Evolutionary conservation across 2,797 vertebrate genomes (phyloP), one percentile per base, ranked within the genome.

Genomic region (Rhincodon typus): DNA sequence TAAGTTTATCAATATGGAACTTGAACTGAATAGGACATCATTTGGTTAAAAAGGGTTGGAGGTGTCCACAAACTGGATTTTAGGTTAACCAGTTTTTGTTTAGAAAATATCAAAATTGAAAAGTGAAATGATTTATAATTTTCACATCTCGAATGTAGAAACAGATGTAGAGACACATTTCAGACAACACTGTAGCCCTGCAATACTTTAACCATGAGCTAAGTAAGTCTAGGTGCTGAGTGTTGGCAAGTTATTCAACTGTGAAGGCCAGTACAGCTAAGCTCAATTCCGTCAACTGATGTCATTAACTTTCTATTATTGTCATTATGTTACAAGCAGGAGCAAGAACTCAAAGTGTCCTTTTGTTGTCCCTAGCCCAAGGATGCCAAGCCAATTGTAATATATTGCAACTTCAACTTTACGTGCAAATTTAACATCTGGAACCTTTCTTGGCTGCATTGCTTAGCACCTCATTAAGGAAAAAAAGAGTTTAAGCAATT

Each of bases 21-120:
- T 34, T 34, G 53, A n/a, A 91, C 12, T 53, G 46, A 57, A 77
- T 53, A 95, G 27, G 4, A 66, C 17, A 34, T 34, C 30, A 66
- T 62, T 91, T 34, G 88, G 46, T 95, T 95, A 95, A 77, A 94
- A 15, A 34, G 74, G 57, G 10, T 62, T 62, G 57, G 70, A 46
- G 7, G 94, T 95, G 53, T 77, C 94, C 94, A 95, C 70, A 95
- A 95, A 95, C 46, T 77, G 17, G 94, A 95, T 53, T 95, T 77
- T 46, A 95, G 46, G 70, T 27, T 12, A 93, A 27, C 42, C 23
- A 25, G 10, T 23, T 38, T 93, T 93, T 69, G n/a, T 69, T 42
- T 42, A 42, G 38, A 69, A 42, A 90, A n/a, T 57, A 19, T 62
- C 53, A 90, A 62, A 38, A 67, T 0, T 67, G 90, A n/a, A 93